phyloP scores from a whole-genome alignment of 1,140 invertebrate species.

The Drosophila ohnishii region DNA sequence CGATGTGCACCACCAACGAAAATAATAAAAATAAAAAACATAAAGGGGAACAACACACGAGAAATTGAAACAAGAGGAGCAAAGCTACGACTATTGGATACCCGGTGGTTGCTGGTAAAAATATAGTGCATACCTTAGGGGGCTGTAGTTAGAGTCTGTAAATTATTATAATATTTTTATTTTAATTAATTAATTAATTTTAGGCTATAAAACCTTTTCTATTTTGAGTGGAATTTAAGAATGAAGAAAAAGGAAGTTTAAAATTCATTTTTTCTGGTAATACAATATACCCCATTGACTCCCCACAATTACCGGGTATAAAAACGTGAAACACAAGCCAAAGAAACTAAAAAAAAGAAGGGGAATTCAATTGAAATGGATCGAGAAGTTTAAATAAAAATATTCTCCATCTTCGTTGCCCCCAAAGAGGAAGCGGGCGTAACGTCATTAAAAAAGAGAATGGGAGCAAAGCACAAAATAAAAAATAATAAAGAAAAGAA shows the following conservation, averaged over 20 bases:
- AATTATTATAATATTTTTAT: background rate
- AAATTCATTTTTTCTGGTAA: background rate
- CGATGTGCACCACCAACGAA: conserved; percentile 46
- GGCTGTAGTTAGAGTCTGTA: too few relatives aligned
- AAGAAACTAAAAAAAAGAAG: conserved; percentile 16
- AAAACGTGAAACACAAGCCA: conserved; percentile 17
- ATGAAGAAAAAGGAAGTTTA: too few relatives aligned
- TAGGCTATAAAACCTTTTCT: background rate
- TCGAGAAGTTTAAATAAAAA: conserved; percentile 53
- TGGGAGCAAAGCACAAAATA: conserved; percentile 16
- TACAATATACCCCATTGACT: conserved; percentile 4
- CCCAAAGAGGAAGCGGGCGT: conserved; percentile 68
- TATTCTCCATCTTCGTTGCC: conserved; percentile 37
- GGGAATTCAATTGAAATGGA: conserved; percentile 72
- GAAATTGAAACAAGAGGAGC: conserved; percentile 26
- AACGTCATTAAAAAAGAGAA: conserved; percentile 68
- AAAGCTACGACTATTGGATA: conserved; percentile 12
- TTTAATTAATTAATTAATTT: too few relatives aligned
- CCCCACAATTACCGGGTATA: conserved; percentile 5
- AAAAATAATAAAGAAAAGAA: conserved; percentile 8
- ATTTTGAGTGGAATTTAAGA: background rate
- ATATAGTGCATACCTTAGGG: background rate
- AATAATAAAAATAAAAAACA: conserved; percentile 38
- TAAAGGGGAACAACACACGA: conserved; percentile 15
- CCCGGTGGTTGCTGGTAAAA: background rate